Evolutionary conservation across 2,888 invertebrate genomes (phyloP).

Genomic region (Rhyacophila evoluta): DNA sequence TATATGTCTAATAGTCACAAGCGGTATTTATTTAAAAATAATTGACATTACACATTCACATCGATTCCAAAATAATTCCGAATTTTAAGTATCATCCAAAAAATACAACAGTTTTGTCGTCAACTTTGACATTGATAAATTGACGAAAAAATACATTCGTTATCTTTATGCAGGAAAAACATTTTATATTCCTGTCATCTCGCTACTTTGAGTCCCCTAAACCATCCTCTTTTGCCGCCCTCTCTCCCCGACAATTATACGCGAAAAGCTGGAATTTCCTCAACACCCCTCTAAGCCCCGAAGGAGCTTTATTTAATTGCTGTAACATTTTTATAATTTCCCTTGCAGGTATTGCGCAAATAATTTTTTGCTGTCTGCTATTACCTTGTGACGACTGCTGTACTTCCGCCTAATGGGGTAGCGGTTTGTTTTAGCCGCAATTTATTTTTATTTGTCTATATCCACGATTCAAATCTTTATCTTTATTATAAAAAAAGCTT

Average conservation of each 20-base stretch:
- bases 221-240: neutral
- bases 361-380: neutral
- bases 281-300: slow-evolving; percentile 29
- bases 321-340: slow-evolving; percentile 50
- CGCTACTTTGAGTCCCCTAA: neutral
- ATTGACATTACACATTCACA: too few species aligned
- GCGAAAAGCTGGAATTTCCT: slow-evolving; percentile 44
- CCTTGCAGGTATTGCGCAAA: slow-evolving; percentile 5
- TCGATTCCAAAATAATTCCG: too few species aligned
- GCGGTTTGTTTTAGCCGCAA: neutral
- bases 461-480: neutral
- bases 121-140: too few species aligned
- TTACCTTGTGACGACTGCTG: neutral
- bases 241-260: slow-evolving; percentile 42
- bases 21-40: too few species aligned
- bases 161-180: neutral
- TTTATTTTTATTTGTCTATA: slow-evolving; percentile 6
- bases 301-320: slow-evolving; percentile 51
- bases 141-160: too few species aligned
- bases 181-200: neutral
- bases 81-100: too few species aligned
- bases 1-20: too few species aligned
- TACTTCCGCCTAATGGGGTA: neutral
- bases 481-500: too few species aligned
- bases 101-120: too few species aligned